Percentiles rank a stretch among this genome's conserved stretches.
These are phyloP conservation scores for Malacosoma neustria DNA, from an alignment of 2,888 invertebrate genomes.

Conservation along the genomic window DNA sequence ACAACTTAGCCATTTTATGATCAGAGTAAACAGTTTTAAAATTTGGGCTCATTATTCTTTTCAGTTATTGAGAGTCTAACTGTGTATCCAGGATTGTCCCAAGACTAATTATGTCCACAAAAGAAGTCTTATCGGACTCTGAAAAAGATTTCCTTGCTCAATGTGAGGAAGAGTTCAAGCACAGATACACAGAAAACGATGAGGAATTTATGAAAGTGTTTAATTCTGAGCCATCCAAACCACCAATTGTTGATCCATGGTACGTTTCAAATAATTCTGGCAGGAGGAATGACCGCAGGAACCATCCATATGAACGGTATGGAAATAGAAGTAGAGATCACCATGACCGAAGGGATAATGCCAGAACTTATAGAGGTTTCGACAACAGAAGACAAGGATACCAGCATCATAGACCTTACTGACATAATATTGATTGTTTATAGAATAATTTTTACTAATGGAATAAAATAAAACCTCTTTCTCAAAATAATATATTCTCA, in stretches of 20 bases:
- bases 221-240: conserved; percentile 49
- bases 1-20: no score
- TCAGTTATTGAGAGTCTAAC: conserved; percentile 38
- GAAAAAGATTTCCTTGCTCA: conserved; percentile 75
- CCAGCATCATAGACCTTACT: conserved; percentile 23
- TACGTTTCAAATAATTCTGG: conserved; percentile 34
- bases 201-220: conserved; percentile 72
- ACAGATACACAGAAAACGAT: conserved; percentile 78
- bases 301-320: conserved; percentile 30
- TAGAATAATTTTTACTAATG: conserved; percentile 6
- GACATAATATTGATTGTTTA: background rate
- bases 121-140: conserved; percentile 58
- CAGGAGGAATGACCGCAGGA: conserved; percentile 41
- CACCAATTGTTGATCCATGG: conserved; percentile 78
- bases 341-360: conserved; percentile 21
- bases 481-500: conserved; percentile 74
- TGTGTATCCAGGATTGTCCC: conserved; percentile 16
- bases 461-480: conserved; percentile 34
- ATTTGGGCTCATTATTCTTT: conserved; percentile 14
- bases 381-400: conserved; percentile 20
- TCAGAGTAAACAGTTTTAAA: no score
- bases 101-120: conserved; percentile 28
- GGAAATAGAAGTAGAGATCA: conserved; percentile 25
- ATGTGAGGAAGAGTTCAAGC: conserved; percentile 77
- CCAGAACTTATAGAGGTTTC: conserved; percentile 12